A percentile compares a stretch with the other conserved stretches of the same genome.
phyloP scores from a whole-genome alignment of 2,888 invertebrate genomes.

The Drosophila lutescens region DNA sequence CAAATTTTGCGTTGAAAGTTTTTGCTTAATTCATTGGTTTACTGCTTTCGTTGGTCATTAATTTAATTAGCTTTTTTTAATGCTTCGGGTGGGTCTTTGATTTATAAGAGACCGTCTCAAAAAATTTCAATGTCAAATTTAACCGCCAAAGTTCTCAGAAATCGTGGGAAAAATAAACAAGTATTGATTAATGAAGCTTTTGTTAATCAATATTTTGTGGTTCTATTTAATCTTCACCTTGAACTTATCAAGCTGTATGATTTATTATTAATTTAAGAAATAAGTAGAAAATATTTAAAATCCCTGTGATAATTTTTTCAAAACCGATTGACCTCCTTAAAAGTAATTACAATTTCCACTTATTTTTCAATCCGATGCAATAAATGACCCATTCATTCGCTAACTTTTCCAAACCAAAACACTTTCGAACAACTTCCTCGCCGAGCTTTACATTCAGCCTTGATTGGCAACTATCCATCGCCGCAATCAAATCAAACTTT shows the following conservation, averaged over 20 bases:
- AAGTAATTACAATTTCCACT: not conserved
- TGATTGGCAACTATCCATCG: constrained; percentile 25
- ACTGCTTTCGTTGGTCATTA: constrained; percentile 16
- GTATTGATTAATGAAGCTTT: constrained; percentile 11
- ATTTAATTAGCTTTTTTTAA: constrained; percentile 27
- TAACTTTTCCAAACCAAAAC: not conserved
- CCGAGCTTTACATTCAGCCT: not conserved
- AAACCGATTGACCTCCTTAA: not conserved
- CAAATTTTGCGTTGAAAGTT: constrained; percentile 14
- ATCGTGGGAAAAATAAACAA: constrained; percentile 2
- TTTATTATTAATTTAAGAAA: not conserved
- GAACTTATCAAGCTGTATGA: no score
- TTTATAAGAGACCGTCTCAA: not conserved
- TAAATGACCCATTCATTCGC: not conserved
- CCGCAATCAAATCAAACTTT: constrained; percentile 30
- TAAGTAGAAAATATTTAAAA: no score
- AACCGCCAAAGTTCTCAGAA: not conserved
- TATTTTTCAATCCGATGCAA: not conserved
- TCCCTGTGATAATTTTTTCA: no score
- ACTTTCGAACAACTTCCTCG: constrained; percentile 12
- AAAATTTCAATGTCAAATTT: constrained; percentile 1
- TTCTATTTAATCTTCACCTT: not conserved
- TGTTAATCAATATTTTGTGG: not conserved
- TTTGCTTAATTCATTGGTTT: constrained; percentile 18
- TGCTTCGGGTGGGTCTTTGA: constrained; percentile 2